phyloP scores from a whole-genome alignment of 2,113 vertebrate species.

The Jacana jacana region DNA sequence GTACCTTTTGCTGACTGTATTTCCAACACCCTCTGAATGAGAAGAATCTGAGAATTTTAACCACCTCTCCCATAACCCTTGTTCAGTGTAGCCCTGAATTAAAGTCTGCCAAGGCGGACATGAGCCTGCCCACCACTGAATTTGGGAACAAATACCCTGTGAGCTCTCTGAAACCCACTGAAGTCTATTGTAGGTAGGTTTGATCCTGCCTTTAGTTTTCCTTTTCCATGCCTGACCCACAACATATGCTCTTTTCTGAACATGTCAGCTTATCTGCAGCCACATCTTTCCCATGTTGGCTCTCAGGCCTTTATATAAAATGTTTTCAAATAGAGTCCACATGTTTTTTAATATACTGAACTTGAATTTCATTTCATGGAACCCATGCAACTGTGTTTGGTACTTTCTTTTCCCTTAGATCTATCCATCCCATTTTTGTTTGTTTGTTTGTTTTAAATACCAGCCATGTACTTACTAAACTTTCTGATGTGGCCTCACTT shows the following conservation, averaged over 20 bases:
- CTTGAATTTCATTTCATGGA: conserved; percentile 37
- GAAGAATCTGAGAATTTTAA: not conserved
- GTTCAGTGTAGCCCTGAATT: not conserved
- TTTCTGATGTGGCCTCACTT: conserved; percentile 51
- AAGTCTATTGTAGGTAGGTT: not conserved
- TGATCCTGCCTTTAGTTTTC: not conserved
- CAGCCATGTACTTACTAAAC: conserved; percentile 10
- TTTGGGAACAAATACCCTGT: not conserved
- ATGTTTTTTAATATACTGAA: conserved; percentile 23
- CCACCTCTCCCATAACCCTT: not conserved
- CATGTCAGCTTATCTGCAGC: not conserved
- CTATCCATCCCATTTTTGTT: not conserved
- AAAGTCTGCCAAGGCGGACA: not conserved
- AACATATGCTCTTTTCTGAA: not conserved
- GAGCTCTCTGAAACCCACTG: not conserved
- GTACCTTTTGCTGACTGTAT: not conserved
- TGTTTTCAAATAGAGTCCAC: conserved; percentile 22
- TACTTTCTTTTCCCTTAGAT: conserved; percentile 26
- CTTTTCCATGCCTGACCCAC: not conserved
- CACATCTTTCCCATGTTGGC: not conserved
- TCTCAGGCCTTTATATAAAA: not conserved
- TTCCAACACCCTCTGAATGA: not conserved
- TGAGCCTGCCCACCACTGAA: not conserved
- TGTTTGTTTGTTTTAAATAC: not conserved
- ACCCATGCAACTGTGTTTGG: not conserved